A percentile compares a stretch with the other conserved stretches of the same genome.
Evolutionary conservation across 2,113 vertebrate genomes (phyloP).

Genomic region (Drymodes brunneopygia): DNA sequence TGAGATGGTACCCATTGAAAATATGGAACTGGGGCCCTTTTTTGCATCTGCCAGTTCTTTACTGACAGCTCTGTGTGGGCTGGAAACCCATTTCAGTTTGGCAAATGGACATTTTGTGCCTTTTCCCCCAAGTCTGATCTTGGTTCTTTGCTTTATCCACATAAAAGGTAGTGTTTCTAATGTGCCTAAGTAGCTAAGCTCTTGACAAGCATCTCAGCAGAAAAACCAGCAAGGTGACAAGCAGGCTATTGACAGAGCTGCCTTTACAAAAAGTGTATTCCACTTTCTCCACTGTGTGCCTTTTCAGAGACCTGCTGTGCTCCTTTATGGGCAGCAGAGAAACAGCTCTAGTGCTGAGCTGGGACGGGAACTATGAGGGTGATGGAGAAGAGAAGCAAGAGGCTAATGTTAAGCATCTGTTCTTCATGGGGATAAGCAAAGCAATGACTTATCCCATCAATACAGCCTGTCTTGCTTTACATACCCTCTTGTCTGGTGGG

Average conservation of each 20-base stretch:
- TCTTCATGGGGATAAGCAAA: neutral
- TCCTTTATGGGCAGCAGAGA: neutral
- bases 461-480: neutral
- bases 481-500: neutral
- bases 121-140: slow-evolving; percentile 50
- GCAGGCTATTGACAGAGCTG: neutral
- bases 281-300: slow-evolving; percentile 48
- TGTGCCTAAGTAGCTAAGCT: neutral
- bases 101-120: slow-evolving; percentile 56
- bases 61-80: slow-evolving; percentile 28
- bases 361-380: neutral
- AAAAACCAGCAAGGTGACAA: slow-evolving; percentile 34
- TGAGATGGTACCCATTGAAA: slow-evolving; percentile 62
- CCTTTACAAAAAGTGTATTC: neutral
- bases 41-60: slow-evolving; percentile 45
- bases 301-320: slow-evolving; percentile 48
- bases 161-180: neutral
- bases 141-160: slow-evolving; percentile 39
- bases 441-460: neutral
- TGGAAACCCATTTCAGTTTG: slow-evolving; percentile 53
- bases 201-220: slow-evolving; percentile 47
- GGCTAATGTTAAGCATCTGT: slow-evolving; percentile 1
- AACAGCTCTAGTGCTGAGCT: neutral
- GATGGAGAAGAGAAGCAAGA: slow-evolving; percentile 16
- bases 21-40: slow-evolving; percentile 7